Evolutionary conservation across 2,888 invertebrate species (phyloP), one percentile per base, ranked within the genome.

Genomic region (Lymantria monacha): DNA sequence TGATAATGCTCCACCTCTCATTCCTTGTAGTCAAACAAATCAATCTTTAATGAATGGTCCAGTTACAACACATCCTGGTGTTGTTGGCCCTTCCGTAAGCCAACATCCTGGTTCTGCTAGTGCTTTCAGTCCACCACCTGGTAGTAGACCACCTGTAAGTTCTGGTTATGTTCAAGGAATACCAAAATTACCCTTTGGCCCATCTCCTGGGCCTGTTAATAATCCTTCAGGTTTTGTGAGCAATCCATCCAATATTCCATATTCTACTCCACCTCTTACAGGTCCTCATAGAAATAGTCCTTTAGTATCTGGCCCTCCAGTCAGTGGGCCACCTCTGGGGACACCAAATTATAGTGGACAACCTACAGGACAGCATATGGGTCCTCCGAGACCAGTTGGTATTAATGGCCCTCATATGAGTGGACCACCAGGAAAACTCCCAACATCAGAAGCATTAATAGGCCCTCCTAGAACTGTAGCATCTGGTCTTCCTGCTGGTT

Each of bases 1-100:
- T 76, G 83, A 87, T 58, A 91, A 85, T 80, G 74, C 87, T 57
- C 87, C 89, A 59, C 87, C 90, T 55, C 81, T 89, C 47, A 72
- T 84, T 63, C 69, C 90, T 53, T 85, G 90, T 88, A 90, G 86
- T 87, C 87, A 87, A 64, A 75, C 70, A 58, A 82, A 66, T 61
- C 87, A 84, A 68, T 78, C 84, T 56, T 57, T 81, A 37, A 54
- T 79, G 13, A 91, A 88, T 78, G 88, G 88, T n/a, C 89, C 85
- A 48, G 72, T 60, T n/a, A 53, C 63, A 42, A 43, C 58, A 42
- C 65, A 63, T 41, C 59, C 65, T 45, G 55, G 59, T 10, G 47
- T 49, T 7, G 40, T 48, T 13, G 63, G 57, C 0, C 50, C 56
- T n/a, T 42, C 54, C n/a, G 44, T 46, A 12, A 59, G 38, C 30